Base-by-base conservation (phyloP, 2,113 vertebrate genomes). In the Osmerus mordax region DNA sequence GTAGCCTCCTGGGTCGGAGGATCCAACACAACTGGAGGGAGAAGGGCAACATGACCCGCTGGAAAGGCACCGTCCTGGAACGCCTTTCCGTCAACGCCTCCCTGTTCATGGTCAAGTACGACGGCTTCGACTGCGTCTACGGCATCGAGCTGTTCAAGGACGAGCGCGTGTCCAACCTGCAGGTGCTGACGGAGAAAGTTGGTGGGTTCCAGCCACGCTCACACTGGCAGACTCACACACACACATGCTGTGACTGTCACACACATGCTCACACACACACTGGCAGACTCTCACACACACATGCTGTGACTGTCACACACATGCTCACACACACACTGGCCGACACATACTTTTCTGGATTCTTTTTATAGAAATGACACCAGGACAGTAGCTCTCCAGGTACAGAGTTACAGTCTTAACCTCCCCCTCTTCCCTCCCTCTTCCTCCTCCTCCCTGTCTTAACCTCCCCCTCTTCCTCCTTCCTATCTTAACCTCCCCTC, bases 81-180 rank as follows among this genome's bases (percentile, higher is more conserved):
- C 91, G 92, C 13, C 88, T 94, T 0, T 88, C 78, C 12, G 90
- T 92, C 65, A 93, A 93, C 85, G 87, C 56, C 51, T 92, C 89
- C 1, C 91, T 94, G 65, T 94, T 90, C 84, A 92, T 94, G 93
- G 91, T 94, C 63, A 94, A 94, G 80, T 94, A 94, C 41, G 93
- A 94, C 15, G 93, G 92, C 70, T 94, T 94, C 0, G 93, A 94
- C 47, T 94, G 93, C 1, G 89, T 94, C 75, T 94, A 94, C 0
- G 93, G 93, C 84, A 94, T 94, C 2, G 93, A 94, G 87, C 88
- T 94, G 69, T 94, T 93, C 86, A 93, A 93, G 79, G 93, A 94
- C 54, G 89, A 76, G 55, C 83, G 92, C 15, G 92, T 94, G 60
- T 93, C 92, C 54, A 90, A 90, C 76, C 87, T 94, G 65, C 91